phyloP scores from a whole-genome alignment of 2,113 vertebrate species.

The Hoplias malabaricus region DNA sequence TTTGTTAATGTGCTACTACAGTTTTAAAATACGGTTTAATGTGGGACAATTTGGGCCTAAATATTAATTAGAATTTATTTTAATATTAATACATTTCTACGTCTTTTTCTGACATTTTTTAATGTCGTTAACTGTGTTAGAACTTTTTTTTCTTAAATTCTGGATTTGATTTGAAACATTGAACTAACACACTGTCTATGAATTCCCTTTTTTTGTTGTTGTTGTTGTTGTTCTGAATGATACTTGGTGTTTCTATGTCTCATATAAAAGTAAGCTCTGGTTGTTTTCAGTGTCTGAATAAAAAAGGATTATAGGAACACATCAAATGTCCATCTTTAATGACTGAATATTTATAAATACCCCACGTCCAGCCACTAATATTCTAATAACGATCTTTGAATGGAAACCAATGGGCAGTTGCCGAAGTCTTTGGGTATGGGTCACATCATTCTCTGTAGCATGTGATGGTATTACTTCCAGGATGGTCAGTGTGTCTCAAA shows the following conservation, averaged over 20 bases:
- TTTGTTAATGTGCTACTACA: too few relatives aligned
- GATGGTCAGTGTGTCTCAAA: too few relatives aligned
- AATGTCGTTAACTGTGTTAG: too few relatives aligned
- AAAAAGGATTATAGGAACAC: conserved; percentile 62
- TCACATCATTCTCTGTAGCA: too few relatives aligned
- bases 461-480: too few relatives aligned
- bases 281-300: conserved; percentile 75
- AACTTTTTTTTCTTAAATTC: conserved; percentile 66
- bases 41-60: not conserved
- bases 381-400: too few relatives aligned
- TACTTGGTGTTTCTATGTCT: conserved; percentile 69
- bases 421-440: too few relatives aligned
- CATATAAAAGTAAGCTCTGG: conserved; percentile 66
- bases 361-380: not conserved
- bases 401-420: too few relatives aligned
- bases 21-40: too few relatives aligned
- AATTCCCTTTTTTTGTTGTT: conserved; percentile 41
- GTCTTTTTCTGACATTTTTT: too few relatives aligned
- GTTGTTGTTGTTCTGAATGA: conserved; percentile 53
- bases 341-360: not conserved
- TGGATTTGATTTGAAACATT: conserved; percentile 65
- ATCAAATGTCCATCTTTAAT: not conserved
- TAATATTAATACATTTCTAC: too few relatives aligned
- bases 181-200: conserved; percentile 57
- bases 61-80: too few relatives aligned